Conservation (phyloP, 2,797 vertebrate genomes). For the Salmo trutta region DNA sequence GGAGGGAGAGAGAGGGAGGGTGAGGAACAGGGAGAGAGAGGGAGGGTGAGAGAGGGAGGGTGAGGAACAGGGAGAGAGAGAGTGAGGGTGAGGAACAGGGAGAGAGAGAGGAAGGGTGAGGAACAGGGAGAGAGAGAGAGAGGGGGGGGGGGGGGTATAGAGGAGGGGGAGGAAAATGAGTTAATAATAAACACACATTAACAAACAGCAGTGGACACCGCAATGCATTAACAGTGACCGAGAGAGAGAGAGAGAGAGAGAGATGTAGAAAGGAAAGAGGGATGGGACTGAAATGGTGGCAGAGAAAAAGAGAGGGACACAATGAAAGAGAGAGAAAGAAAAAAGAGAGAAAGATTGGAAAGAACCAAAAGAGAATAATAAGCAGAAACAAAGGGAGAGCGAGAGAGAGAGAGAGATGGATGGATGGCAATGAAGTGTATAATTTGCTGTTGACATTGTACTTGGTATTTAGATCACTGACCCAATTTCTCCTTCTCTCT, state of each 20-base stretch:
- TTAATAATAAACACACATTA: not conserved
- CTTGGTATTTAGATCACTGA: conserved; percentile 77
- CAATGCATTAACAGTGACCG: not conserved
- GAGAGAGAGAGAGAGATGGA: not conserved
- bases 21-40: too few species aligned
- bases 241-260: not conserved
- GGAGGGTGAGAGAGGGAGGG: too few species aligned
- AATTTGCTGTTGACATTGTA: conserved; percentile 71
- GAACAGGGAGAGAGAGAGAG: not conserved
- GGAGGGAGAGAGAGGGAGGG: too few species aligned
- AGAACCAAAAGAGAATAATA: not conserved
- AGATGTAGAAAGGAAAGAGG: not conserved
- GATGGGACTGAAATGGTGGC: conserved; percentile 1
- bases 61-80: too few species aligned
- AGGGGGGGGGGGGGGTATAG: conserved; percentile 7
- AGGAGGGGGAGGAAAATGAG: not conserved
- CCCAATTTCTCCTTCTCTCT: conserved; percentile 73
- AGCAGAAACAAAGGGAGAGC: not conserved
- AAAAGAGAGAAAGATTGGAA: not conserved
- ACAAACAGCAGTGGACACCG: conserved; percentile 13
- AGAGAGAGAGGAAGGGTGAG: too few species aligned
- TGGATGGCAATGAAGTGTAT: conserved; percentile 56
- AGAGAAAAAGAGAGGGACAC: not conserved
- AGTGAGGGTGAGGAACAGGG: too few species aligned
- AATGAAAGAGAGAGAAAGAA: not conserved